Percentiles rank a stretch among this genome's conserved stretches.
These are phyloP conservation scores for Drosophila obscura DNA, from an alignment of 1,140 invertebrate genomes.

Conservation along the genomic window DNA sequence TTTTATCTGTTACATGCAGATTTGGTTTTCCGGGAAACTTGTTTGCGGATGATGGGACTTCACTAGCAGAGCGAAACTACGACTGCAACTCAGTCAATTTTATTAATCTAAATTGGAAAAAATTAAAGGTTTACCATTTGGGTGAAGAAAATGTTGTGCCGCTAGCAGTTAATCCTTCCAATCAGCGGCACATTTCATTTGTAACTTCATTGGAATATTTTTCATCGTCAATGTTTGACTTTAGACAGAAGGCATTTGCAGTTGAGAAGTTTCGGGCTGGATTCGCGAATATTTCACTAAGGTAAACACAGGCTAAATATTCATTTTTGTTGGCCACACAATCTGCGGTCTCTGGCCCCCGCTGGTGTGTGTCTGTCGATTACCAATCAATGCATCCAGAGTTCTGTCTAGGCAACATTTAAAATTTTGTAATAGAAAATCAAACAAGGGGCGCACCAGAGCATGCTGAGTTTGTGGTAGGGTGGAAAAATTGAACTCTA, in stretches of 20 bases:
- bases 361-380: no score
- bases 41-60: no score
- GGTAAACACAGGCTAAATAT: slow-evolving; percentile 46
- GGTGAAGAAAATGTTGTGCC: neutral
- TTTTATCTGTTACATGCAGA: slow-evolving; percentile 30
- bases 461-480: neutral
- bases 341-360: slow-evolving; percentile 25
- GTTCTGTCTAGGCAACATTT: slow-evolving; percentile 47
- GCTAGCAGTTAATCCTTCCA: neutral
- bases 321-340: slow-evolving; percentile 48
- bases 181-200: neutral
- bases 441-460: slow-evolving; percentile 31
- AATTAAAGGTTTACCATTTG: no score
- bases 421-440: slow-evolving; percentile 39
- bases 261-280: slow-evolving; percentile 4
- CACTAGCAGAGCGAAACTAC: no score
- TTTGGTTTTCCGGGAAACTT: neutral
- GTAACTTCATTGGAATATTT: neutral
- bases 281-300: slow-evolving; percentile 43
- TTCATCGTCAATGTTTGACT: neutral
- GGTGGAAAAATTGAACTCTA: neutral
- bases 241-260: slow-evolving; percentile 11
- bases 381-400: slow-evolving; percentile 20
- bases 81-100: no score
- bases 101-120: neutral